A percentile compares a stretch with the other conserved stretches of the same genome.
phyloP scores from a whole-genome alignment of 2,797 vertebrate species.

The Hipposideros larvatus region DNA sequence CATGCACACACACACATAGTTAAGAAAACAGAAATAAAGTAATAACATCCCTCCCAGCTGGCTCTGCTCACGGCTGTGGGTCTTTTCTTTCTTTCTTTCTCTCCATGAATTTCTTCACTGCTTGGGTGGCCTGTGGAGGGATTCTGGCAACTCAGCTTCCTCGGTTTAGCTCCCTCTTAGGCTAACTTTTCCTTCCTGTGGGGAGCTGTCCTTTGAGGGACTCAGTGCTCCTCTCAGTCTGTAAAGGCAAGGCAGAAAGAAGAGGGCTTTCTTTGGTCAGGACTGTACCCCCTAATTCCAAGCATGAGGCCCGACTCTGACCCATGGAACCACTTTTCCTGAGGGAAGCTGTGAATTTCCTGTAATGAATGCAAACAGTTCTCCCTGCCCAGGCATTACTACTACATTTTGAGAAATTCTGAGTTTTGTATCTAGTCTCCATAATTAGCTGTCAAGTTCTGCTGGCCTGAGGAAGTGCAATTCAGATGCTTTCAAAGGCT shows the following conservation, averaged over 20 bases:
- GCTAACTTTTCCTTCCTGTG: constrained; percentile 80
- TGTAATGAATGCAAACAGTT: not conserved
- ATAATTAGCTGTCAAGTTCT: constrained; percentile 67
- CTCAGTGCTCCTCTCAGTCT: constrained; percentile 45
- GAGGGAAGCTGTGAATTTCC: constrained; percentile 59
- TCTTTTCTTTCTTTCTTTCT: constrained; percentile 78
- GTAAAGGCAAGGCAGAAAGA: constrained; percentile 48
- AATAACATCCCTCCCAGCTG: constrained; percentile 84
- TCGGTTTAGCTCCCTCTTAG: constrained; percentile 69
- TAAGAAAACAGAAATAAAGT: constrained; percentile 85
- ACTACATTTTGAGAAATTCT: constrained; percentile 49
- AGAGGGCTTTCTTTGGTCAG: constrained; percentile 21
- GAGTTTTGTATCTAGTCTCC: constrained; percentile 30
- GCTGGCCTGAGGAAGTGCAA: not conserved
- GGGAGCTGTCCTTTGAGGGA: constrained; percentile 69
- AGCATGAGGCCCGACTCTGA: constrained; percentile 52
- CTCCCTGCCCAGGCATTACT: not conserved
- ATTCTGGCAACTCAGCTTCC: constrained; percentile 75
- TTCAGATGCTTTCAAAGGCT: constrained; percentile 58
- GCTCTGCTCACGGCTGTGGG: constrained; percentile 82
- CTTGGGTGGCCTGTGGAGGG: constrained; percentile 77
- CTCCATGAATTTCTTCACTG: constrained; percentile 81
- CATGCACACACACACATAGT: constrained; percentile 53
- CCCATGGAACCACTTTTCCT: constrained; percentile 53
- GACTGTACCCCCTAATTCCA: constrained; percentile 59